Evolutionary conservation across 2,113 vertebrate genomes (phyloP).

Genomic region (Heptranchias perlo): DNA sequence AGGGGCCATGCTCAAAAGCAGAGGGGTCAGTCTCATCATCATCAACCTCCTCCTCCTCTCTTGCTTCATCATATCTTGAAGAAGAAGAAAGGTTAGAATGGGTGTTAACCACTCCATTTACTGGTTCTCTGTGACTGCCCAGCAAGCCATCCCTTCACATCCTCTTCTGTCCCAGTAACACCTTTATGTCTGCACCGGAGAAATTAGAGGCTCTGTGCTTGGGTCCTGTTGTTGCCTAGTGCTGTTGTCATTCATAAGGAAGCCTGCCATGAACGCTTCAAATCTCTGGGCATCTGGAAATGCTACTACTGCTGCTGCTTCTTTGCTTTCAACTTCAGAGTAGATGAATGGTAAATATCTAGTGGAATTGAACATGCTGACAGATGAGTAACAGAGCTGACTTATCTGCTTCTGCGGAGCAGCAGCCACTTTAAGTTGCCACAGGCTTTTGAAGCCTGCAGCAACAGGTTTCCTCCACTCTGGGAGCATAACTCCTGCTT

Average conservation of each 20-base stretch:
- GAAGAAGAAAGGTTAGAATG: no score
- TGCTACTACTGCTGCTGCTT: not conserved
- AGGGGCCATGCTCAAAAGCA: no score
- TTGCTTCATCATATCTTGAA: no score
- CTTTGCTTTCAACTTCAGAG: not conserved
- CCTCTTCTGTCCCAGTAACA: not conserved
- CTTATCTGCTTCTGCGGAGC: not conserved
- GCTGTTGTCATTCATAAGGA: not conserved
- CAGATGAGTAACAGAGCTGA: not conserved
- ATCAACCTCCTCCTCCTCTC: no score
- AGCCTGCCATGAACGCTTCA: not conserved
- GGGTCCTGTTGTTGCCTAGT: not conserved
- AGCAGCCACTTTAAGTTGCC: not conserved
- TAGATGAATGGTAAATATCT: not conserved
- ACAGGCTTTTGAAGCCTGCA: not conserved
- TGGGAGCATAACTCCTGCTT: not conserved
- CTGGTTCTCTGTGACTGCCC: not conserved
- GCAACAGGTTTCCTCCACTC: not conserved
- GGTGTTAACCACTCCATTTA: not conserved
- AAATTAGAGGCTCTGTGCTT: not conserved
- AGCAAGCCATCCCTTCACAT: not conserved
- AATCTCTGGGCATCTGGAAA: slow-evolving; percentile 9
- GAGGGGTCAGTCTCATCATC: no score
- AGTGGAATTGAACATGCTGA: not conserved
- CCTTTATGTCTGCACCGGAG: not conserved